Base-by-base conservation (phyloP, 2,113 vertebrate species). In the Solea senegalensis region DNA sequence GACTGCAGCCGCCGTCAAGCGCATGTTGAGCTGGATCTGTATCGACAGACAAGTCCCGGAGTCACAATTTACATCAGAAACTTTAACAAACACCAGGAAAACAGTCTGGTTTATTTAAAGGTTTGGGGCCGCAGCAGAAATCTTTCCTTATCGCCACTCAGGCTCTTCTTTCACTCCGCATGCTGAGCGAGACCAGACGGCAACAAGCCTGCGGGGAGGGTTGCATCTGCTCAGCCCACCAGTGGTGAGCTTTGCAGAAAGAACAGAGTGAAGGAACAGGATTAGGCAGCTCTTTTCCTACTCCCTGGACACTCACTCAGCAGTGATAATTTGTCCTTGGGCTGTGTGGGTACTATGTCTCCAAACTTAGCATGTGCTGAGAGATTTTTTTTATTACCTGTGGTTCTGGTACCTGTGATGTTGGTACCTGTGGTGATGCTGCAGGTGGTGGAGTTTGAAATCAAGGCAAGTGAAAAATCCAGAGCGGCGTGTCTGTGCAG, bases 41-140 rank as follows among this genome's bases (percentile, higher is more conserved):
- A 50, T 52, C 67, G 9, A 40, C 56, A 56, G 60, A 52, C 10
- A 43, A 45, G n/a, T 46, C 57, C 16, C 13, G 50, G 43, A 74
- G 71, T 60, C 16, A 5, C 46, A 51, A 46, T 67, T 16, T 45
- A 52, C 21, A 44, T 41, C 9, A 49, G 43, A 51, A 54, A 16
- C 40, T 21, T 21, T 39, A 34, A 34, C 34, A 34, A 34, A 34
- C 34, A 34, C 3, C 5, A 34, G 2, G 34, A 21, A 53, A 67
- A 60, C 3, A 50, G 26, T 10, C 6, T 52, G n/a, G 64, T 45
- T 72, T 60, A 64, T 72, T 63, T 63, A 83, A 76, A 34, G 34
- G 34, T 81, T 72, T 16, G 63, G 7, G 16, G n/a, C 34, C 34
- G 0, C 45, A 48, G 76, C 69, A 66, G 15, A 74, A 56, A 71